These are phyloP conservation scores for Drosophila tropicalis DNA, from an alignment of 1,140 invertebrate species.

Conservation along the genomic window DNA sequence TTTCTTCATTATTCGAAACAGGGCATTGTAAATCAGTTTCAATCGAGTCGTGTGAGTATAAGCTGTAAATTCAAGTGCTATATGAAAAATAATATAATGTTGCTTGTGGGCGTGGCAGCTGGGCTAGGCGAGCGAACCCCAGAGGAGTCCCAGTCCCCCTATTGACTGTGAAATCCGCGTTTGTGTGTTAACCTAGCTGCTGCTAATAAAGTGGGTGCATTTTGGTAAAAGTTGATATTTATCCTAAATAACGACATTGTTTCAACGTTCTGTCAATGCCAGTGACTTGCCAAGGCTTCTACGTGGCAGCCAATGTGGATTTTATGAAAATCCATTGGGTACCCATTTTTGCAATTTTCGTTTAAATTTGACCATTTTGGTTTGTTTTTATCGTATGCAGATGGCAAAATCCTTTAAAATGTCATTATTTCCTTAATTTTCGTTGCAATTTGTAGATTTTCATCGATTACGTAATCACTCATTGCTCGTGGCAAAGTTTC, in stretches of 20 bases:
- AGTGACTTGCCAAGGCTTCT: constrained; percentile 44
- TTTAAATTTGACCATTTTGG: constrained; percentile 84
- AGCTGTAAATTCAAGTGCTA: constrained; percentile 46
- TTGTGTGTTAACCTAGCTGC: constrained; percentile 28
- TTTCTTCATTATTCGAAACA: constrained; percentile 63
- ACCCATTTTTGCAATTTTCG: constrained; percentile 91
- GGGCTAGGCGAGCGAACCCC: constrained; percentile 33
- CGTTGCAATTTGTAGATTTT: constrained; percentile 57
- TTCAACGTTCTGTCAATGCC: constrained; percentile 66
- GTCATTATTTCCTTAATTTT: constrained; percentile 49
- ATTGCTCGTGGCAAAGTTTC: constrained; percentile 68
- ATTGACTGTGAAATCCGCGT: constrained; percentile 53
- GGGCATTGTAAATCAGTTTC: constrained; percentile 59
- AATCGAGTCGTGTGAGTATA: constrained; percentile 69
- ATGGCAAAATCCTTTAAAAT: constrained; percentile 62
- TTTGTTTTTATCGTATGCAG: constrained; percentile 67
- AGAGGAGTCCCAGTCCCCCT: constrained; percentile 69
- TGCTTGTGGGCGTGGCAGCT: constrained; percentile 72
- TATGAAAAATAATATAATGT: constrained; percentile 31
- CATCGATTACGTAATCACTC: constrained; percentile 79
- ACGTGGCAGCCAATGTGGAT: constrained; percentile 65
- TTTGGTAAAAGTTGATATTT: constrained; percentile 49
- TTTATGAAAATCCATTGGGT: constrained; percentile 85
- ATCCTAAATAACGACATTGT: constrained; percentile 50
- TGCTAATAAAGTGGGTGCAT: constrained; percentile 28